Evolutionary conservation across 2,888 invertebrate species (phyloP).

Genomic region (Acleris sparsana): DNA sequence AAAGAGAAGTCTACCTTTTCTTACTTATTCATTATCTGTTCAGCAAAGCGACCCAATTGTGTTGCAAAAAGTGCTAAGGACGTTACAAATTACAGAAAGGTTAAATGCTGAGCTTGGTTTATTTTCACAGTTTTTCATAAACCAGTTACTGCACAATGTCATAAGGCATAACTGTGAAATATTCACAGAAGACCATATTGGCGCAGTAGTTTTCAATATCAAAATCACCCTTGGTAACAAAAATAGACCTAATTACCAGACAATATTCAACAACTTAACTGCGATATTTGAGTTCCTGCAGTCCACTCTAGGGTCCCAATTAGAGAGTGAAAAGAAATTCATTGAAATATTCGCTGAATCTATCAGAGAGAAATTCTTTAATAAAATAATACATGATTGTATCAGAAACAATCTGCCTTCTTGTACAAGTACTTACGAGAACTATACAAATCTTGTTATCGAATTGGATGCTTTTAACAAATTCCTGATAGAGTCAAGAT

Average conservation of each 20-base stretch:
- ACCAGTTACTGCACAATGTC: slow-evolving; percentile 67
- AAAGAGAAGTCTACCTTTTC: slow-evolving; percentile 60
- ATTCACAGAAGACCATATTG: slow-evolving; percentile 71
- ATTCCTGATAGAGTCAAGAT: slow-evolving; percentile 74
- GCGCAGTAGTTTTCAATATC: slow-evolving; percentile 73
- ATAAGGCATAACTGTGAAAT: slow-evolving; percentile 75
- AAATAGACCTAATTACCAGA: slow-evolving; percentile 68
- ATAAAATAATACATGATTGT: slow-evolving; percentile 74
- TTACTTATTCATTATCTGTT: slow-evolving; percentile 68
- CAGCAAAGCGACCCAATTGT: slow-evolving; percentile 71
- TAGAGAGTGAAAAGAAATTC: slow-evolving; percentile 68
- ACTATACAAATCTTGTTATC: slow-evolving; percentile 69
- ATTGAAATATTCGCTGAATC: slow-evolving; percentile 71
- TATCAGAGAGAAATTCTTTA: slow-evolving; percentile 68
- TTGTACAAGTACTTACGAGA: slow-evolving; percentile 68
- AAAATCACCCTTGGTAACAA: slow-evolving; percentile 65
- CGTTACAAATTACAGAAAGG: slow-evolving; percentile 66
- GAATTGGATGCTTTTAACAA: slow-evolving; percentile 76
- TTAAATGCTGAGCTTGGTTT: slow-evolving; percentile 70
- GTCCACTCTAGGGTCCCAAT: slow-evolving; percentile 69
- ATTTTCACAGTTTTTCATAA: slow-evolving; percentile 75
- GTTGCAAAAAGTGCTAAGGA: slow-evolving; percentile 69
- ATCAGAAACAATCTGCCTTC: slow-evolving; percentile 71
- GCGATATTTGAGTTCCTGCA: slow-evolving; percentile 77
- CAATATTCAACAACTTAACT: slow-evolving; percentile 73